Conservation (phyloP, 2,797 vertebrate genomes). For the Hyperoplus lanceolatus region DNA sequence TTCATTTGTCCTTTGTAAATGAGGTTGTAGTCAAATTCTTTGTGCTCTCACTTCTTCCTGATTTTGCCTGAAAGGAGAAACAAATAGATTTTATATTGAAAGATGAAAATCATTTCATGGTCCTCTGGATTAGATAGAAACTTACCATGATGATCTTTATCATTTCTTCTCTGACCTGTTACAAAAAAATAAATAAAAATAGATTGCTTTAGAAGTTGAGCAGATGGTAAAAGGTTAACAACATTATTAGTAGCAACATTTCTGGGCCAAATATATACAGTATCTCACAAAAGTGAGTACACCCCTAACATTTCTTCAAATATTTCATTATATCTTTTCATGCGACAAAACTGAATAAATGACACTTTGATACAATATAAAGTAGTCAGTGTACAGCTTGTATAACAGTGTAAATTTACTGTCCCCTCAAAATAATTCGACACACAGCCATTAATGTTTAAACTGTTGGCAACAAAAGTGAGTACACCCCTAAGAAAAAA, state of each 20-base stretch:
- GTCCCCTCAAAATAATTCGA: too few species aligned
- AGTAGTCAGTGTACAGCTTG: too few species aligned
- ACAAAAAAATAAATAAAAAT: conserved; percentile 14
- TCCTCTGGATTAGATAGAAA: conserved; percentile 2
- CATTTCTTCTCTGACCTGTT: conserved; percentile 84
- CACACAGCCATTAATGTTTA: too few species aligned
- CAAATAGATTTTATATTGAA: neutral
- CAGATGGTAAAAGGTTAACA: neutral
- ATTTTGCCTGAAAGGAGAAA: conserved; percentile 54
- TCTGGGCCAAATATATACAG: neutral
- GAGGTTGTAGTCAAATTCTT: conserved; percentile 58
- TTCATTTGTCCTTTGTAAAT: conserved; percentile 65
- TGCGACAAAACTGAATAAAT: too few species aligned
- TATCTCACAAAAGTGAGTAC: too few species aligned
- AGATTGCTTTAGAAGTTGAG: neutral
- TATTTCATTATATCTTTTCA: too few species aligned
- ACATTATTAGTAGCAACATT: neutral
- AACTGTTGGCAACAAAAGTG: too few species aligned
- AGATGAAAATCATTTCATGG: neutral
- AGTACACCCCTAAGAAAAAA: too few species aligned
- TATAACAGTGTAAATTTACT: too few species aligned
- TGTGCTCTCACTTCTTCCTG: conserved; percentile 48
- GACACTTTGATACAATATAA: too few species aligned
- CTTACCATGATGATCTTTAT: conserved; percentile 77
- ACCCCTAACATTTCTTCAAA: too few species aligned